Base-by-base conservation (phyloP, 2,888 invertebrate species). In the Heliconius aoede region DNA sequence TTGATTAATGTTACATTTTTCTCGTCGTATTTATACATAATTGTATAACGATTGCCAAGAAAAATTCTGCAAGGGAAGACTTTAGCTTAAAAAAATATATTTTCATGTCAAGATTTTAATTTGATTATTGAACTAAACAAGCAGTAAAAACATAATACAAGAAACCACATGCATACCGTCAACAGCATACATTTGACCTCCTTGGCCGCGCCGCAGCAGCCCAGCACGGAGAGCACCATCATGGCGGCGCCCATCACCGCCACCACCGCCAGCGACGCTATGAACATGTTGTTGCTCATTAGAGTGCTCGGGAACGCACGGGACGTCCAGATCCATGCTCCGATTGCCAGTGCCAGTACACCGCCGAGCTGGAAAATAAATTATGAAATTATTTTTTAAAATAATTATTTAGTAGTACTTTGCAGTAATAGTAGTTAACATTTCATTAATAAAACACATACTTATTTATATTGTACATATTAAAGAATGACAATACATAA, bases 151-250 rank as follows among this genome's bases (percentile, higher is more conserved):
- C 11, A 46, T 26, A 36, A 8, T 7, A n/a, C 11, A 21, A 36
- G 9, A 9, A 40, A 1, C 60, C 40, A 40, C 11, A 40, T 32
- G 5, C 77, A 61, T 93, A 98, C 98, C 94, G 97, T 97, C 76
- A 98, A 95, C 69, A 99, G 95, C 96, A 99, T 97, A 91, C 98
- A 99, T 90, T 98, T 97, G 86, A 98, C 97, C 95, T 99, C 99
- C 88, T 97, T 97, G 67, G 97, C 96, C n/a, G 99, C 98, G 65
- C 99, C 99, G 85, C 98, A 95, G 91, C 98, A 99, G 76, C 99
- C 99, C 80, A 99, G 96, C 89, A 98, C 97, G 15, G 99, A 97
- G 74, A 99, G 95, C 80, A 98, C 86, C 84, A 97, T 96, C 79
- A 98, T 96, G 79, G 97, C 95, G 51, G 96, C 95, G 9, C 99